These are phyloP conservation scores for Trimorus sp. DNA, from an alignment of 2,888 invertebrate species.

Conservation along the genomic window DNA sequence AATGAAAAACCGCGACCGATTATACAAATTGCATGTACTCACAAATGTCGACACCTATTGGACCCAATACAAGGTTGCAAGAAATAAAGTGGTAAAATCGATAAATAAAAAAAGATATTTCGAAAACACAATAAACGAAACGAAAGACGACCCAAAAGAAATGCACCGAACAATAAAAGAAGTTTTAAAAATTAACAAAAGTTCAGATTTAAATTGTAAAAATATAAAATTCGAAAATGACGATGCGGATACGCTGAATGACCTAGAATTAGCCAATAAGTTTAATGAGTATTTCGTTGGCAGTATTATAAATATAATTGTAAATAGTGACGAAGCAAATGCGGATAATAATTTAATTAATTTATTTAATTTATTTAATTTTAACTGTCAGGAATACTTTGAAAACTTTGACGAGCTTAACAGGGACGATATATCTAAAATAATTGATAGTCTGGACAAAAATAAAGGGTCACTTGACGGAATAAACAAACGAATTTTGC, in stretches of 20 bases:
- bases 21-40: too few relatives aligned
- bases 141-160: too few relatives aligned
- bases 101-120: too few relatives aligned
- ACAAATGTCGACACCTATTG: too few relatives aligned
- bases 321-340: not conserved
- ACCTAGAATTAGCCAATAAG: constrained; percentile 11
- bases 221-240: constrained; percentile 25
- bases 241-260: constrained; percentile 5
- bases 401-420: constrained; percentile 8
- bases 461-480: constrained; percentile 11
- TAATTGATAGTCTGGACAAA: not conserved
- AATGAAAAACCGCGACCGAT: too few relatives aligned
- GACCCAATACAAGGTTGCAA: too few relatives aligned
- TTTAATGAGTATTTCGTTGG: constrained; percentile 20
- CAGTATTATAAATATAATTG: constrained; percentile 1
- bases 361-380: constrained; percentile 7
- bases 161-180: too few relatives aligned
- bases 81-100: too few relatives aligned
- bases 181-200: too few relatives aligned
- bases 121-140: too few relatives aligned
- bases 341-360: not conserved
- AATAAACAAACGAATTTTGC: constrained; percentile 1
- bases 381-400: not conserved
- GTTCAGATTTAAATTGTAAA: not conserved
- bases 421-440: not conserved